phyloP scores from a whole-genome alignment of 2,797 vertebrate species.

The Poecilia gillii region DNA sequence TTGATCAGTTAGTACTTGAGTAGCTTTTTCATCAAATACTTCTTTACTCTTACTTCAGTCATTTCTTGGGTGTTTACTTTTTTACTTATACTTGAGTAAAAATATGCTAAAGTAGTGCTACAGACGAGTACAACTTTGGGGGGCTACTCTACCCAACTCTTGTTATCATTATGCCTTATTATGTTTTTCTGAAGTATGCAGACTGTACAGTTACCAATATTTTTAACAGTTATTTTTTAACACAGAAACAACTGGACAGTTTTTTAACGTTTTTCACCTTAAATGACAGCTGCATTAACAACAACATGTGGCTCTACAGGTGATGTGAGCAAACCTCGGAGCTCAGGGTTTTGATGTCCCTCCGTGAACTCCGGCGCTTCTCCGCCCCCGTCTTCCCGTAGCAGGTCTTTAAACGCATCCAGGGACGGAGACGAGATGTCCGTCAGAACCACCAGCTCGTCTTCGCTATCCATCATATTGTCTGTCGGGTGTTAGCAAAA shows the following conservation, averaged over 20 bases:
- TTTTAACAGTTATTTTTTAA: neutral
- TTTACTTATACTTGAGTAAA: too few relatives aligned
- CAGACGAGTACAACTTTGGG: too few relatives aligned
- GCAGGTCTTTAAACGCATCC: rapidly evolving
- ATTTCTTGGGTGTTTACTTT: too few relatives aligned
- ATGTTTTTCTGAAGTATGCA: neutral
- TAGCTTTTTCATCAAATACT: too few relatives aligned
- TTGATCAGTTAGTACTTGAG: too few relatives aligned
- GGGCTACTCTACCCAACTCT: too few relatives aligned
- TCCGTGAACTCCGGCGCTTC: neutral
- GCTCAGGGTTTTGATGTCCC: neutral
- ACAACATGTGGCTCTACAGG: neutral
- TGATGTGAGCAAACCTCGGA: constrained; percentile 4
- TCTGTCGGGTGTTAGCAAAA: neutral
- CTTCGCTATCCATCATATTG: constrained; percentile 26
- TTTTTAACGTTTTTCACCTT: neutral
- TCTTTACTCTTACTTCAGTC: too few relatives aligned
- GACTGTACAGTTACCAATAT: neutral
- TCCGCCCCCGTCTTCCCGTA: neutral
- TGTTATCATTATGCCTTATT: neutral
- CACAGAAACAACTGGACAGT: neutral
- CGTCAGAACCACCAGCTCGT: constrained; percentile 5
- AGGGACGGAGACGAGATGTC: neutral
- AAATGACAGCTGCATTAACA: neutral
- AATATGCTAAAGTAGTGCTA: too few relatives aligned